A percentile compares a stretch with the other conserved stretches of the same genome.
Evolutionary conservation across 2,113 vertebrate species (phyloP).

Genomic region (Salvelinus alpinus): DNA sequence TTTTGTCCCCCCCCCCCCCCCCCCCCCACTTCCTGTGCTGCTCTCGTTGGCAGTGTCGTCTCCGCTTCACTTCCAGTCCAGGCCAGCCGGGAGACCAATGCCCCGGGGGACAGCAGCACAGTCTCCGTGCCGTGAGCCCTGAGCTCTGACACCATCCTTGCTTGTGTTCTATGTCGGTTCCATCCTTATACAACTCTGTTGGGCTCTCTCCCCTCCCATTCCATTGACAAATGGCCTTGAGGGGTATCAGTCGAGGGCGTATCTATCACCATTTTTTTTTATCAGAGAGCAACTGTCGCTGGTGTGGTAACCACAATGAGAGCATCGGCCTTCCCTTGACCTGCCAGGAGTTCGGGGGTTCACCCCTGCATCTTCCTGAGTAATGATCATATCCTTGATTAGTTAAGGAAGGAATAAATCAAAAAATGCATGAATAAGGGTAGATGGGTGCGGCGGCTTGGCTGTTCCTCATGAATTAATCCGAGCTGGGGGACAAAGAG

Average conservation of each 20-base stretch:
- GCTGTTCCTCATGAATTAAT: constrained; percentile 53
- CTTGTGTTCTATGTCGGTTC: constrained; percentile 1
- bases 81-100: constrained; percentile 3
- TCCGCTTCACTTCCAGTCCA: neutral
- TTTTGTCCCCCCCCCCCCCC: constrained; percentile 70
- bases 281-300: constrained; percentile 26
- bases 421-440: constrained; percentile 40
- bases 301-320: constrained; percentile 16
- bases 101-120: neutral
- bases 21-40: constrained; percentile 60
- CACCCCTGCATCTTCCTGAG: constrained; percentile 48
- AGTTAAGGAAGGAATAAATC: constrained; percentile 69
- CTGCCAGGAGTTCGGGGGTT: constrained; percentile 42
- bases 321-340: constrained; percentile 48
- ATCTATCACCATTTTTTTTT: constrained; percentile 60
- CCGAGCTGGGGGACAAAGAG: constrained; percentile 46
- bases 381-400: constrained; percentile 67
- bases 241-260: constrained; percentile 40
- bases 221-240: constrained; percentile 46
- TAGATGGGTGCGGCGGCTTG: constrained; percentile 17
- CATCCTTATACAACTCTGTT: neutral
- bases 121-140: neutral
- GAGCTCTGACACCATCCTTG: neutral
- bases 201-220: neutral
- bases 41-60: constrained; percentile 38